phyloP scores from a whole-genome alignment of 2,113 vertebrate species.

The Prunella himalayana region DNA sequence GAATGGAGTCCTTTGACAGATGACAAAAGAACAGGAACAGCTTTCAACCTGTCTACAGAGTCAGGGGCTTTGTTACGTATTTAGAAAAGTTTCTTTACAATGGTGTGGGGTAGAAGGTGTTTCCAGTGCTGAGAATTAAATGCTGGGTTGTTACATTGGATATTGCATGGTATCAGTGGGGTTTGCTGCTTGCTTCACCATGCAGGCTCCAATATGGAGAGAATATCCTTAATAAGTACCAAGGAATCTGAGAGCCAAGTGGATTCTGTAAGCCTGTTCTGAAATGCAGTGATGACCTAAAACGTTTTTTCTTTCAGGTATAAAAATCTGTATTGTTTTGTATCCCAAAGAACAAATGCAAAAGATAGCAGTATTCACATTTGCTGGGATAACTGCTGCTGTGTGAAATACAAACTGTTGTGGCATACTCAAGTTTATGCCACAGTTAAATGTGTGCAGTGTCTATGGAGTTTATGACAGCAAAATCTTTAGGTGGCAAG shows the following conservation, averaged over 20 bases:
- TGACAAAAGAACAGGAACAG: background rate
- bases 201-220: background rate
- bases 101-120: background rate
- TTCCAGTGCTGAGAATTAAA: background rate
- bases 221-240: background rate
- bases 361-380: background rate
- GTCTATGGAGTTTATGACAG: background rate
- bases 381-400: background rate
- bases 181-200: background rate
- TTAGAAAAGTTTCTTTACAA: background rate
- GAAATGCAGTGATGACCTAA: background rate
- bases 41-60: background rate
- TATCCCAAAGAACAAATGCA: background rate
- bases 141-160: background rate
- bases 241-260: background rate
- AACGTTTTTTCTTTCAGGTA: background rate
- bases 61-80: background rate
- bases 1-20: background rate
- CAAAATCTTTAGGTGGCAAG: background rate
- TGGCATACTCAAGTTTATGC: background rate
- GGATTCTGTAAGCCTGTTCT: background rate
- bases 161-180: background rate
- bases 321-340: background rate
- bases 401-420: background rate
- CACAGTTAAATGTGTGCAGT: background rate